These are phyloP conservation scores for Rotaria macrura DNA, from an alignment of 2,888 invertebrate genomes.

Conservation along the genomic window DNA sequence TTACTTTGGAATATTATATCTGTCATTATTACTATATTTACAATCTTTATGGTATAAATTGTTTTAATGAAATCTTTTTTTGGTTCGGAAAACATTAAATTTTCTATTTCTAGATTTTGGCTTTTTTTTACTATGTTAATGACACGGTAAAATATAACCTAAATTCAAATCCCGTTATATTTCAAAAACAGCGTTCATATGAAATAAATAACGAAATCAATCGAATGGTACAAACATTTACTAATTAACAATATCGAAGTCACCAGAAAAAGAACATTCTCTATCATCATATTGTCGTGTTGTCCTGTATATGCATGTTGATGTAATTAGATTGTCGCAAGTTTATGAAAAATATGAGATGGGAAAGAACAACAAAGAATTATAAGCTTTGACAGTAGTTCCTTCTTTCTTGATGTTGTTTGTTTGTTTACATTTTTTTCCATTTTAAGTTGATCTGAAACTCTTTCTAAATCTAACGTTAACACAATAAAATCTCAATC, in stretches of 20 bases:
- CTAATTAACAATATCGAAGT: not conserved
- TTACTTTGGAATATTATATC: constrained; percentile 10
- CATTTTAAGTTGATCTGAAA: not conserved
- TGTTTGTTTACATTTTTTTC: not conserved
- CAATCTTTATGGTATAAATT: not conserved
- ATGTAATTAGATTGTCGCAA: not conserved
- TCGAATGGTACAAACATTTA: not conserved
- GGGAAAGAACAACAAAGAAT: not conserved
- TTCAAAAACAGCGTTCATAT: not conserved
- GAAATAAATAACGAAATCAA: not conserved
- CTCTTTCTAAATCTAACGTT: not conserved
- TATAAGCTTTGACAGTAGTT: not conserved
- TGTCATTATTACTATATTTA: not conserved
- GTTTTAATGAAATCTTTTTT: not conserved
- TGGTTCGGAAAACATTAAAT: not conserved
- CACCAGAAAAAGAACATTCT: too few relatives aligned
- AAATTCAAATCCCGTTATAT: not conserved
- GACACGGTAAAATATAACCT: not conserved
- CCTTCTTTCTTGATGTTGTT: not conserved
- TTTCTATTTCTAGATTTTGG: not conserved
- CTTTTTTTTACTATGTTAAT: not conserved
- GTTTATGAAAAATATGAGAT: not conserved
- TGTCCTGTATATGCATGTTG: not conserved
- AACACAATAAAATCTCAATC: not conserved
- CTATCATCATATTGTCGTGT: not conserved